Evolutionary conservation across 2,113 vertebrate genomes (phyloP).

Genomic region (Glaucidium brasilianum): DNA sequence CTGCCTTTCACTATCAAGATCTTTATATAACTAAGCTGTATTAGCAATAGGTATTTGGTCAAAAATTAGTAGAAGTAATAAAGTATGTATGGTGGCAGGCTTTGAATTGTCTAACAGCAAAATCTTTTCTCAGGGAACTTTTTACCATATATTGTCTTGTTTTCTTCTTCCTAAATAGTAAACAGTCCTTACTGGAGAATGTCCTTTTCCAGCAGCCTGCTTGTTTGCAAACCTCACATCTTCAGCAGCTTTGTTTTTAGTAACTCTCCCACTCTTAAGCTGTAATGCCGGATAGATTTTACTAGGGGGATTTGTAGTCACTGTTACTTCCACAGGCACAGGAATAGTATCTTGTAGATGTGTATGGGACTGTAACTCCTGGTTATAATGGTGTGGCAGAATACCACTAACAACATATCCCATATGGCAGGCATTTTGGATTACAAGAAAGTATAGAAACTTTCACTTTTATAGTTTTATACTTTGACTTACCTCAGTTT

Average conservation of each 20-base stretch:
- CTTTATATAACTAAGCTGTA: background rate
- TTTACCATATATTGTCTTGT: background rate
- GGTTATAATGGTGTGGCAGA: background rate
- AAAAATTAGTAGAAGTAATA: background rate
- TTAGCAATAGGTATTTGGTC: background rate
- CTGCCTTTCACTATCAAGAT: background rate
- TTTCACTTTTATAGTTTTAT: background rate
- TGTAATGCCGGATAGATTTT: background rate
- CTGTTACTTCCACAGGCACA: background rate
- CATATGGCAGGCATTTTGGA: background rate
- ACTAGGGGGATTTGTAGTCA: background rate
- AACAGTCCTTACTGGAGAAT: background rate
- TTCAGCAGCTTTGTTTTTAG: background rate
- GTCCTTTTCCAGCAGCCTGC: background rate
- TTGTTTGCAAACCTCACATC: background rate
- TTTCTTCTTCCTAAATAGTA: background rate
- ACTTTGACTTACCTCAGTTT: background rate
- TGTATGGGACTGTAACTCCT: background rate
- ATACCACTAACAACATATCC: background rate
- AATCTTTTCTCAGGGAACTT: background rate
- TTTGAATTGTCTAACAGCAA: background rate
- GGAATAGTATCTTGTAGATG: background rate
- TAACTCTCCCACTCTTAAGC: background rate
- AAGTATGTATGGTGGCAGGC: background rate
- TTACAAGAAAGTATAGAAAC: background rate